Conservation (phyloP, 2,797 vertebrate species). For the Propithecus perrieri region DNA sequence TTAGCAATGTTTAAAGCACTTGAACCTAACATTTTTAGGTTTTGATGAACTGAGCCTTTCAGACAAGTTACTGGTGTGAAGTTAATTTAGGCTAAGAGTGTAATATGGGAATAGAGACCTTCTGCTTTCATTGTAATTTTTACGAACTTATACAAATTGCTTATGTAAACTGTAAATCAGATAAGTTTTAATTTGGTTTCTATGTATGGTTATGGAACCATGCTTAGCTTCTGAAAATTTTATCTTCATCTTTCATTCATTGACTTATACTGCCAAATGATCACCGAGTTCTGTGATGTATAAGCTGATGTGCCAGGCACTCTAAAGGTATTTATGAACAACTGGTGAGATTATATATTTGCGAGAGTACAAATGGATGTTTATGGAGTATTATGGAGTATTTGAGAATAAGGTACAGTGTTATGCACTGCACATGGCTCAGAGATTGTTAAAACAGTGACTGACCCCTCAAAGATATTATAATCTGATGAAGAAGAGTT, state of each 20-base stretch:
- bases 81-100: constrained; percentile 79
- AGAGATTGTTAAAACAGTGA: not conserved
- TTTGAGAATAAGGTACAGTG: not conserved
- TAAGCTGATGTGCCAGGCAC: not conserved
- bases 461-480: not conserved
- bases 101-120: constrained; percentile 61
- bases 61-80: constrained; percentile 84
- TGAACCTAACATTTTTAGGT: constrained; percentile 92
- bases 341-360: not conserved
- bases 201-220: not conserved
- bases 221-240: not conserved
- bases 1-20: constrained; percentile 91
- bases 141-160: not conserved
- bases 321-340: not conserved
- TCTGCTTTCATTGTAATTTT: constrained; percentile 60
- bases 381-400: not conserved
- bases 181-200: not conserved
- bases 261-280: not conserved
- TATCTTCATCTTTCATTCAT: not conserved
- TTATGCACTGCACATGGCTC: not conserved
- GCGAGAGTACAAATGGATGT: not conserved
- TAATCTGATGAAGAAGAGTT: not conserved
- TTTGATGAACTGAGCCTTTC: constrained; percentile 87
- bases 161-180: not conserved
- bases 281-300: not conserved